phyloP scores from a whole-genome alignment of 2,113 vertebrate species.

The Tetraodon nigroviridis region DNA sequence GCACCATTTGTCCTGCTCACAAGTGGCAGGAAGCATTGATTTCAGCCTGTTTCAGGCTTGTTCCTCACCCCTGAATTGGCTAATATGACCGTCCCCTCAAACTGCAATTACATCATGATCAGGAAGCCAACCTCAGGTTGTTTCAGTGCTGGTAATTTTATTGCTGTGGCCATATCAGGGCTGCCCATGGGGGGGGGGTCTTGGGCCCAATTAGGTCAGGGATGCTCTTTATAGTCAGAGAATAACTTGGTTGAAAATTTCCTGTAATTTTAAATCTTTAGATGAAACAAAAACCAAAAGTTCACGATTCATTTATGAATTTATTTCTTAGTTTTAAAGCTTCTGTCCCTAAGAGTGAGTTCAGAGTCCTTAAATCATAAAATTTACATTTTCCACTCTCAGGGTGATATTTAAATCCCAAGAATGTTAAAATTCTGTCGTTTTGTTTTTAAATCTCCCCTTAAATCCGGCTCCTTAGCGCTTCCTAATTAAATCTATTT shows the following conservation, averaged over 20 bases:
- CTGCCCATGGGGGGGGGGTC: no score
- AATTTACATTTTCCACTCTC: no score
- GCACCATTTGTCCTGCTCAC: conserved; percentile 71
- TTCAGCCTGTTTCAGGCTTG: conserved; percentile 54
- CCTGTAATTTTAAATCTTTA: no score
- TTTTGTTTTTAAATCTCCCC: background rate
- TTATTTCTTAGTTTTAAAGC: background rate
- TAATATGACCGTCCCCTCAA: conserved; percentile 26
- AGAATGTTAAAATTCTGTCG: no score
- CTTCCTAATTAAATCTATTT: background rate
- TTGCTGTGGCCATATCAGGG: background rate
- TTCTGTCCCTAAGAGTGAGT: background rate
- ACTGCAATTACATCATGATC: conserved; percentile 2
- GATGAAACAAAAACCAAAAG: no score
- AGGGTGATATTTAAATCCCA: no score
- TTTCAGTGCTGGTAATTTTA: background rate
- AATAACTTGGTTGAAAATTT: no score
- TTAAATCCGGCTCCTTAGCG: background rate
- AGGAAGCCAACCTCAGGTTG: conserved; percentile 18
- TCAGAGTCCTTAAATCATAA: no score
- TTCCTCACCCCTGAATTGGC: conserved; percentile 48
- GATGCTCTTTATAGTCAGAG: no score
- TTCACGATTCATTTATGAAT: no score
- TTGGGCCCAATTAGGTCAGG: no score
- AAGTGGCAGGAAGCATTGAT: conserved; percentile 74